A percentile compares a stretch with the other conserved stretches of the same genome.
phyloP scores from a whole-genome alignment of 2,113 vertebrate genomes.

The Hippocampus zosterae region DNA sequence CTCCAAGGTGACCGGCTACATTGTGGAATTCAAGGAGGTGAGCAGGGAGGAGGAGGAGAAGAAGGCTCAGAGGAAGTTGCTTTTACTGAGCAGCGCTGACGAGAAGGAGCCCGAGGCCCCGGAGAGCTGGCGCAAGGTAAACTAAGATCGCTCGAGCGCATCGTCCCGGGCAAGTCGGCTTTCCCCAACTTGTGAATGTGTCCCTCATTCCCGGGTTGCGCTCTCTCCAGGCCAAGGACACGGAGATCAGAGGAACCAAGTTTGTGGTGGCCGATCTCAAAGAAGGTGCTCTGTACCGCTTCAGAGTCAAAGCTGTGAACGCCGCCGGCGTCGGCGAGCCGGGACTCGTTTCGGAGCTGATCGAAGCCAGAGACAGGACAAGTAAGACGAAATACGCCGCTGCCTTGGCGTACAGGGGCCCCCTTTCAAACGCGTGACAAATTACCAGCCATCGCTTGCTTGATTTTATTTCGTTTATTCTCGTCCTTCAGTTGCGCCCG shows the following conservation, averaged over 20 bases:
- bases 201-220: neutral
- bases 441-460: neutral
- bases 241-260: constrained; percentile 93
- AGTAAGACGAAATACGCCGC: constrained; percentile 67
- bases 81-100: constrained; percentile 42
- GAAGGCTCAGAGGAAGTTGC: constrained; percentile 55
- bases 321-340: constrained; percentile 89
- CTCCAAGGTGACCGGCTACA: constrained; percentile 92
- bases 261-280: constrained; percentile 88
- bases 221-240: constrained; percentile 86
- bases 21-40: constrained; percentile 93
- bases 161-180: neutral
- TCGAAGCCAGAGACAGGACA: constrained; percentile 94
- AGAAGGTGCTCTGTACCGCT: constrained; percentile 89
- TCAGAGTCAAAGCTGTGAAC: constrained; percentile 92
- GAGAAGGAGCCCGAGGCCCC: constrained; percentile 46
- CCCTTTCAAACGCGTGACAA: neutral
- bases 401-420: neutral
- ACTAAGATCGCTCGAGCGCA: no score
- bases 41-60: constrained; percentile 73
- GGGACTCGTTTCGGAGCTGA: constrained; percentile 85
- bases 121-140: constrained; percentile 85
- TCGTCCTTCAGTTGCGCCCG: constrained; percentile 79
- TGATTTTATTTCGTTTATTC: neutral
- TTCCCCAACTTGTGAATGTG: neutral